Evolutionary conservation across 2,797 vertebrate species (phyloP).

Genomic region (Coluber constrictor): DNA sequence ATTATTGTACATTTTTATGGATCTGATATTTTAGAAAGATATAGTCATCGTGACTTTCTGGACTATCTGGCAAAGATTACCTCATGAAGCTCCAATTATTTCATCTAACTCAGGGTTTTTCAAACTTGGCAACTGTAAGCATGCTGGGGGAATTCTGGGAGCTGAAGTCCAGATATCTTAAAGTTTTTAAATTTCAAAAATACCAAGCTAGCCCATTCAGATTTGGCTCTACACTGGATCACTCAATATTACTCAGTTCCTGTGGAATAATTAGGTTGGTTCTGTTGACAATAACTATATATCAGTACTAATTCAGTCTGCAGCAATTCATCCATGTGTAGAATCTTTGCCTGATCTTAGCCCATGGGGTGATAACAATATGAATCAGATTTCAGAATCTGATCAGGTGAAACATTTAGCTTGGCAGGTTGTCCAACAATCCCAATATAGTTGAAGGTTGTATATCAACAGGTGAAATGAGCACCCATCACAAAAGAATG

Average conservation of each 20-base stretch:
- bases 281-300: not conserved
- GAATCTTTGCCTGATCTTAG: not conserved
- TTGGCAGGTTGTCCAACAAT: not conserved
- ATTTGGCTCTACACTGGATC: not conserved
- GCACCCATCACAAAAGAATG: not conserved
- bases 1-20: not conserved
- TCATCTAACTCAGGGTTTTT: not conserved
- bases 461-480: not conserved
- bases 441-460: not conserved
- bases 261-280: not conserved
- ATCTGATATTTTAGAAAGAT: not conserved
- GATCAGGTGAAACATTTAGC: not conserved
- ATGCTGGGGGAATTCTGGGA: not conserved
- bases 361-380: not conserved
- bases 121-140: not conserved
- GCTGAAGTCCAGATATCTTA: not conserved
- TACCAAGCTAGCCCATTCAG: not conserved
- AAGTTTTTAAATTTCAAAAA: not conserved
- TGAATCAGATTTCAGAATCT: not conserved
- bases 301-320: not conserved
- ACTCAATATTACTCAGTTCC: not conserved
- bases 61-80: not conserved
- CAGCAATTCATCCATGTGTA: not conserved
- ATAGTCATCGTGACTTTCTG: not conserved
- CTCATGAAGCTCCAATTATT: not conserved